A percentile compares a stretch with the other conserved stretches of the same genome.
phyloP scores from a whole-genome alignment of 2,113 vertebrate genomes.

The Dolichotis patagonum region DNA sequence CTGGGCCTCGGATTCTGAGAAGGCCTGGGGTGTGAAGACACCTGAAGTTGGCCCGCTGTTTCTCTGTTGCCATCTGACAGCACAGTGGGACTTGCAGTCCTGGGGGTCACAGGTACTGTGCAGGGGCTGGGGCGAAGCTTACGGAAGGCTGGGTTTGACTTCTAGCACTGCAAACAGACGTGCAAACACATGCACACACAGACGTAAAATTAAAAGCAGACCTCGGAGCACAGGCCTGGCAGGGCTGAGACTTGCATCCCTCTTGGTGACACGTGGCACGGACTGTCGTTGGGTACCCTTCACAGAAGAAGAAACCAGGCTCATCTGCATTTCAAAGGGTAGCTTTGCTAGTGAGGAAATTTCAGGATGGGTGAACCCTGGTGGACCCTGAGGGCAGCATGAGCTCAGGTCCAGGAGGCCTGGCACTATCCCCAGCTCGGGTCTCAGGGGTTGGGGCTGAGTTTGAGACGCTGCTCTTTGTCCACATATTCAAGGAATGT shows the following conservation, averaged over 20 bases:
- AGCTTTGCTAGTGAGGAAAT: not conserved
- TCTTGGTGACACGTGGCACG: not conserved
- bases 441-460: not conserved
- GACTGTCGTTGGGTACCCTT: not conserved
- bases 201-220: not conserved
- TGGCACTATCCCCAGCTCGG: rapidly evolving
- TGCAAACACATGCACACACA: too few relatives aligned
- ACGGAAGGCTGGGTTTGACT: not conserved
- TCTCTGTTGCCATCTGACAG: not conserved
- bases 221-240: not conserved
- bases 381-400: not conserved
- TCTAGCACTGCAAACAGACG: not conserved
- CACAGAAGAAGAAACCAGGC: not conserved
- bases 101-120: not conserved
- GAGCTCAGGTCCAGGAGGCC: not conserved
- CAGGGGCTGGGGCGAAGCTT: not conserved
- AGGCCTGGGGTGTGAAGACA: not conserved
- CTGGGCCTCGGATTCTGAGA: not conserved
- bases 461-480: not conserved
- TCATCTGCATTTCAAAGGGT: not conserved
- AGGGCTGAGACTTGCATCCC: not conserved
- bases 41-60: not conserved
- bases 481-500: not conserved
- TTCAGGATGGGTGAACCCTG: not conserved
- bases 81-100: not conserved